These are phyloP conservation scores for Strix occidentalis DNA, from an alignment of 2,797 vertebrate genomes.

Conservation along the genomic window DNA sequence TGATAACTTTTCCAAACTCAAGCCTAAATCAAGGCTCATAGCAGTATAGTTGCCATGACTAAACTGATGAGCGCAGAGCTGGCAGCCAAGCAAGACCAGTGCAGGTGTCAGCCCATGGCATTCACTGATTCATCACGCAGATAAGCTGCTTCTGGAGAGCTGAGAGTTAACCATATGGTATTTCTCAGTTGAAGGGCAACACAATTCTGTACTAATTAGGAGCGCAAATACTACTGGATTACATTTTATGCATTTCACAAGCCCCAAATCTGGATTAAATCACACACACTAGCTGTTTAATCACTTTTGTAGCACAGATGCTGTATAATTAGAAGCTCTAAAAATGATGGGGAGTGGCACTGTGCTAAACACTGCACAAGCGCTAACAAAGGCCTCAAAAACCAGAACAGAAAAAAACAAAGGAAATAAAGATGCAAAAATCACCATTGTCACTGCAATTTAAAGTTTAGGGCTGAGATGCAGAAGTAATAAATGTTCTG, in stretches of 20 bases:
- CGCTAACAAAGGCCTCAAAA: neutral
- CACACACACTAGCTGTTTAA: neutral
- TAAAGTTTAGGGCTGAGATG: neutral
- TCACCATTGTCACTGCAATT: neutral
- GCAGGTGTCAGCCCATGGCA: neutral
- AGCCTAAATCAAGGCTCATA: neutral
- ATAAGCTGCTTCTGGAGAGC: neutral
- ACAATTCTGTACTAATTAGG: neutral
- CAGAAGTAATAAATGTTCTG: neutral
- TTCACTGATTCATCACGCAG: neutral
- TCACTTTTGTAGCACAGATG: neutral
- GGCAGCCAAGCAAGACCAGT: neutral
- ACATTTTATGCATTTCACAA: neutral
- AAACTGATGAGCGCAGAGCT: neutral
- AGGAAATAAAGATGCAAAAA: neutral
- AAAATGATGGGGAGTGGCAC: neutral
- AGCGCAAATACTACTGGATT: neutral
- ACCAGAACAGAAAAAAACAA: neutral
- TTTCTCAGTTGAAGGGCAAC: neutral
- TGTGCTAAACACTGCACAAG: neutral
- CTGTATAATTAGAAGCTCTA: neutral
- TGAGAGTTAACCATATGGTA: neutral
- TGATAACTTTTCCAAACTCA: neutral
- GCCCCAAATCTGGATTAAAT: neutral
- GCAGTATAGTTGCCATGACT: neutral